phyloP scores from a whole-genome alignment of 2,113 vertebrate species.

The Stigmatopora argus region DNA sequence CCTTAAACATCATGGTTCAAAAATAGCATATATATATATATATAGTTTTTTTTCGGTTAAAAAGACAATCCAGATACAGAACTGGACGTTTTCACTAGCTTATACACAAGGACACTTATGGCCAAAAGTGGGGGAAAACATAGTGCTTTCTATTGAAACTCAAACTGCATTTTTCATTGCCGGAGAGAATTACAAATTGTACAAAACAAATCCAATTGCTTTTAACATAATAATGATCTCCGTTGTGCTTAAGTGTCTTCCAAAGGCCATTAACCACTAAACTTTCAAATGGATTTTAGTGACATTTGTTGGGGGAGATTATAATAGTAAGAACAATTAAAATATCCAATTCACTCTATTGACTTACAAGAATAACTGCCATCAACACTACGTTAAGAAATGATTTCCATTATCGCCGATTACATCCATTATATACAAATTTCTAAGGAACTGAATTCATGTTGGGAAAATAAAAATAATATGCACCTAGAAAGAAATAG shows the following conservation, averaged over 20 bases:
- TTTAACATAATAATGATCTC: constrained; percentile 16
- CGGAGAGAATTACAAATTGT: constrained; percentile 17
- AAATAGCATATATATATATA: constrained; percentile 49
- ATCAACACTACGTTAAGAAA: constrained; percentile 16
- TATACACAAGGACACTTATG: constrained; percentile 74
- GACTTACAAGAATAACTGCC: constrained; percentile 12
- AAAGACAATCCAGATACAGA: constrained; percentile 52
- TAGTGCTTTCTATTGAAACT: constrained; percentile 16
- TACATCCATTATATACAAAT: constrained; percentile 31
- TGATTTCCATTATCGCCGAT: constrained; percentile 14
- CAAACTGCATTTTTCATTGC: constrained; percentile 12
- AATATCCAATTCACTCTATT: constrained; percentile 30
- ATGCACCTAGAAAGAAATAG: constrained; percentile 42
- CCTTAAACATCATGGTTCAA: constrained; percentile 65
- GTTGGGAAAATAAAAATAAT: constrained; percentile 24
- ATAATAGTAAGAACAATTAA: constrained; percentile 29
- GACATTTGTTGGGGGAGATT: constrained; percentile 11
- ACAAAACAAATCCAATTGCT: neutral
- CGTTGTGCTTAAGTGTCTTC: constrained; percentile 52
- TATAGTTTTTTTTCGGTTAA: constrained; percentile 52
- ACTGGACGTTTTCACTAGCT: constrained; percentile 49
- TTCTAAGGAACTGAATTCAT: constrained; percentile 20
- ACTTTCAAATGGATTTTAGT: neutral
- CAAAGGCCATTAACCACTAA: neutral
- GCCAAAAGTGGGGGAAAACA: constrained; percentile 38